These are phyloP conservation scores for Ochropleura plecta DNA, from an alignment of 2,888 invertebrate species.

Conservation along the genomic window DNA sequence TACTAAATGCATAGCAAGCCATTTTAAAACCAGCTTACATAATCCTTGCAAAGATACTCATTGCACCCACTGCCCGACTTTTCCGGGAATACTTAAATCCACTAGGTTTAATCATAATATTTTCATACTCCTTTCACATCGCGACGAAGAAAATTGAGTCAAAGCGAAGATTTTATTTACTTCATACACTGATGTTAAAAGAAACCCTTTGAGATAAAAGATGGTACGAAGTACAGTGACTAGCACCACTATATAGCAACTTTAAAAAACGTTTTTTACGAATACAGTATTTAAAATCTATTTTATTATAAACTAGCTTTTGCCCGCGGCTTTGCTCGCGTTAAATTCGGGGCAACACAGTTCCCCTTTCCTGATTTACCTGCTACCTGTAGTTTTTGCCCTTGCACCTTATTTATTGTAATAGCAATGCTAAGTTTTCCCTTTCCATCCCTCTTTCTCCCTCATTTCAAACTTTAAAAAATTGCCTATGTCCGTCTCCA, in stretches of 20 bases:
- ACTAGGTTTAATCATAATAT: conserved; percentile 60
- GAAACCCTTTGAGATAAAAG: conserved; percentile 64
- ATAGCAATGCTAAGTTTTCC: too few species aligned
- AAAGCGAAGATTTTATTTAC: conserved; percentile 71
- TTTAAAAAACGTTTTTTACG: too few species aligned
- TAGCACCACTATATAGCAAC: neutral
- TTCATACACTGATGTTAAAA: conserved; percentile 65
- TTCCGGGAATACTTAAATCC: conserved; percentile 15
- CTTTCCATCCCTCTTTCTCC: too few species aligned
- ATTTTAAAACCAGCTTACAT: conserved; percentile 32
- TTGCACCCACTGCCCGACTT: conserved; percentile 40
- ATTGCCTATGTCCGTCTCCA: too few species aligned
- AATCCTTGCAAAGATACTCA: conserved; percentile 16
- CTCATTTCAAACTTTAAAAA: too few species aligned
- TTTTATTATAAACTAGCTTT: neutral
- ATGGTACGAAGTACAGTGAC: conserved; percentile 2
- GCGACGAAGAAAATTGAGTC: conserved; percentile 64
- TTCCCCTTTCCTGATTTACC: too few species aligned
- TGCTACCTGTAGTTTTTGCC: too few species aligned
- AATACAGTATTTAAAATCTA: neutral
- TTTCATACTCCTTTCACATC: conserved; percentile 51
- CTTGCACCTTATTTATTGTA: too few species aligned
- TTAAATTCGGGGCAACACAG: too few species aligned
- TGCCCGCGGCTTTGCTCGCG: too few species aligned
- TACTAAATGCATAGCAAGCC: conserved; percentile 11